phyloP scores from a whole-genome alignment of 2,888 invertebrate species.

The Neoscelio sp. region DNA sequence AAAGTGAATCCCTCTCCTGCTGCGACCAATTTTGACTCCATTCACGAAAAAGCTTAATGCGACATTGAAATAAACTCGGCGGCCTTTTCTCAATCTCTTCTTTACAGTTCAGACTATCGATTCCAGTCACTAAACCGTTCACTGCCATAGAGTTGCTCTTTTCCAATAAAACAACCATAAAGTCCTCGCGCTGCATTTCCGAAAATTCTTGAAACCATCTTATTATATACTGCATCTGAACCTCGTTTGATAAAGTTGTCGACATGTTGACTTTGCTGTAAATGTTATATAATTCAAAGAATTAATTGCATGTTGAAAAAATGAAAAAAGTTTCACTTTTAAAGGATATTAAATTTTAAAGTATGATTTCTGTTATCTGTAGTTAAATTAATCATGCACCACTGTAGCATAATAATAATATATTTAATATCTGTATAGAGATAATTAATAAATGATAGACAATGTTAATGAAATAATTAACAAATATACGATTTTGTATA shows the following conservation, averaged over 20 bases:
- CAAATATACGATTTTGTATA: too few relatives aligned
- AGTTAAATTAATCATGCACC: too few relatives aligned
- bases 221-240: constrained; percentile 91
- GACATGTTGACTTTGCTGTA: constrained; percentile 76
- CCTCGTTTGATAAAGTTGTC: constrained; percentile 85
- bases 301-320: background rate
- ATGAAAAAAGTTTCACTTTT: too few relatives aligned
- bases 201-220: constrained; percentile 96
- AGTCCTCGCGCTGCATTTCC: constrained; percentile 93
- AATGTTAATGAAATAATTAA: too few relatives aligned
- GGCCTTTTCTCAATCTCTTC: constrained; percentile 86
- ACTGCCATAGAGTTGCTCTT: constrained; percentile 86
- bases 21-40: constrained; percentile 92
- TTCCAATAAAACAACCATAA: constrained; percentile 90
- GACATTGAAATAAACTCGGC: constrained; percentile 92
- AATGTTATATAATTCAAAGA: constrained; percentile 14
- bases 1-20: constrained; percentile 88
- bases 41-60: constrained; percentile 93
- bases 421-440: too few relatives aligned
- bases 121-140: constrained; percentile 89
- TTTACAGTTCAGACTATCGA: constrained; percentile 87
- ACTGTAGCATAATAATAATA: too few relatives aligned
- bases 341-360: too few relatives aligned
- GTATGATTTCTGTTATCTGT: too few relatives aligned
- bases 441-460: too few relatives aligned